phyloP scores from a whole-genome alignment of 2,888 invertebrate genomes.

The Mallateleia sp. region DNA sequence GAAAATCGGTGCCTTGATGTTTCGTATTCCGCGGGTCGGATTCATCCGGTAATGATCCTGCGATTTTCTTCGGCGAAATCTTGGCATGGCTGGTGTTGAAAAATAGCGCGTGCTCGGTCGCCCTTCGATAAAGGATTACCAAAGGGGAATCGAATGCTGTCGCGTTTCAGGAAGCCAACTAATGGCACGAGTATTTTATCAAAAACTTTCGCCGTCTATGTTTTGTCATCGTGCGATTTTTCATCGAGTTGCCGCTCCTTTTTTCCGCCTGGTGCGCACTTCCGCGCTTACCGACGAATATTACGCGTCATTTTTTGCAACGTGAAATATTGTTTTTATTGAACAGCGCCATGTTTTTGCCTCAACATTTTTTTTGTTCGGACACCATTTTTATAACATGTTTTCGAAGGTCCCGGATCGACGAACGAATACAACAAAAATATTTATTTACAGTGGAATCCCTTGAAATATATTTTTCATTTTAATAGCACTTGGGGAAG shows the following conservation, averaged over 20 bases:
- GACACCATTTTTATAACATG: conserved; percentile 45
- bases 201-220: conserved; percentile 71
- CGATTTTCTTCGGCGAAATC: conserved; percentile 76
- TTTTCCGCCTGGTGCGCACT: conserved; percentile 34
- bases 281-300: conserved; percentile 29
- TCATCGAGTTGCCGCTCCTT: conserved; percentile 51
- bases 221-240: conserved; percentile 72
- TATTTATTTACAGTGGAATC: conserved; percentile 32
- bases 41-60: conserved; percentile 79
- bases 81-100: conserved; percentile 78
- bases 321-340: conserved; percentile 71
- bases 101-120: conserved; percentile 81
- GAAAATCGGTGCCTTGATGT: conserved; percentile 55
- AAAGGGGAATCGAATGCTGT: conserved; percentile 68
- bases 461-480: conserved; percentile 19
- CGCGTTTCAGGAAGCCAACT: conserved; percentile 71
- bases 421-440: conserved; percentile 34
- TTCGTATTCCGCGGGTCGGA: conserved; percentile 52
- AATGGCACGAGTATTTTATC: conserved; percentile 76
- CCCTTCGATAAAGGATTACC: conserved; percentile 83
- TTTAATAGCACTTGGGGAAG: conserved; percentile 29
- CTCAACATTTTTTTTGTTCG: conserved; percentile 36
- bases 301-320: conserved; percentile 55
- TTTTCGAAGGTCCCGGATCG: conserved; percentile 35
- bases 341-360: conserved; percentile 43